Percentiles rank a stretch among this genome's conserved stretches.
These are phyloP conservation scores for Athetis lepigone DNA, from an alignment of 2,888 invertebrate species.

Conservation along the genomic window DNA sequence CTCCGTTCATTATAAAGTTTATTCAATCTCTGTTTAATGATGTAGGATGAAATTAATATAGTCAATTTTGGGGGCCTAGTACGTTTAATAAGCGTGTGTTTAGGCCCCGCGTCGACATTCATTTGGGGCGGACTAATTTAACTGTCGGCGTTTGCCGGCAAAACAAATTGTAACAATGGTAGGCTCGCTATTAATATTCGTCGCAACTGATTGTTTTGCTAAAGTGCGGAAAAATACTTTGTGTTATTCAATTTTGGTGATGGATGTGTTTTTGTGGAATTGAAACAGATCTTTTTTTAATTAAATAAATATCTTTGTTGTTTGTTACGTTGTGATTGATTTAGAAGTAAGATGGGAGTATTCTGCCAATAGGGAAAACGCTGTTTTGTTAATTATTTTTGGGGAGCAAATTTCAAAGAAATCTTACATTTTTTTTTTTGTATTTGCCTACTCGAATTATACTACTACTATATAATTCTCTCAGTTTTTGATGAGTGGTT, in stretches of 20 bases:
- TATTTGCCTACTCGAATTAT: background rate
- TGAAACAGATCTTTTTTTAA: conserved; percentile 5
- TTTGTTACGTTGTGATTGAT: background rate
- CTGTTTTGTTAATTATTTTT: background rate
- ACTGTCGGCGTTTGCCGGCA: conserved; percentile 71
- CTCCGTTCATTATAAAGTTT: conserved; percentile 45
- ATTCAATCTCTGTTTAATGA: conserved; percentile 39
- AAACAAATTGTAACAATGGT: conserved; percentile 75
- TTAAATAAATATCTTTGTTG: background rate
- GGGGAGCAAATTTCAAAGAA: background rate
- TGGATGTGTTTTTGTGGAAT: conserved; percentile 28
- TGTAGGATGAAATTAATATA: conserved; percentile 38
- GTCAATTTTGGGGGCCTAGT: conserved; percentile 26
- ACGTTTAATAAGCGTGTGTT: conserved; percentile 48
- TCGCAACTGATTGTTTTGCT: conserved; percentile 42
- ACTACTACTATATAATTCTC: too few relatives aligned
- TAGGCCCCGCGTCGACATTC: conserved; percentile 70
- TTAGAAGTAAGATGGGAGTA: background rate
- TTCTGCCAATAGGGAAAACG: background rate
- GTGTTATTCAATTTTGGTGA: conserved; percentile 37
- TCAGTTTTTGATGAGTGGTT: too few relatives aligned
- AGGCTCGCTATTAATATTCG: conserved; percentile 49
- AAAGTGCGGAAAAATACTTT: conserved; percentile 25
- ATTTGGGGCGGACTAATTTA: conserved; percentile 78
- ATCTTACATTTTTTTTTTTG: background rate